Percentiles rank a stretch among this genome's conserved stretches.
Evolutionary conservation across 2,888 invertebrate species (phyloP).

Genomic region (Aethes cnicana): DNA sequence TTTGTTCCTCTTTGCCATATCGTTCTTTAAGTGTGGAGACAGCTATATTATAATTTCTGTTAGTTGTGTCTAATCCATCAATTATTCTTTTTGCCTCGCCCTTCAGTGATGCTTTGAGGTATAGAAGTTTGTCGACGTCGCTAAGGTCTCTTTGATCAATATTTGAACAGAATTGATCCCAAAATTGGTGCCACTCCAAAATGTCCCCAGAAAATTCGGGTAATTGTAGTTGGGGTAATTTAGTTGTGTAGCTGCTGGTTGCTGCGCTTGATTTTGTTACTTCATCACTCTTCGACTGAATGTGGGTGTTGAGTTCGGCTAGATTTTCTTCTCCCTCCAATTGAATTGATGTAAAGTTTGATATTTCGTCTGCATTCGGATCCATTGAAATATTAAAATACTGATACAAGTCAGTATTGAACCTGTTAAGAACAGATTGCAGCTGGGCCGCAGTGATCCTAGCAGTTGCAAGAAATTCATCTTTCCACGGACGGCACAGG

Average conservation of each 20-base stretch:
- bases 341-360: neutral
- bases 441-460: neutral
- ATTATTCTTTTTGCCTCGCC: neutral
- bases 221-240: neutral
- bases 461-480: neutral
- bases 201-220: neutral
- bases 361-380: neutral
- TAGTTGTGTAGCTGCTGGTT: neutral
- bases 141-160: neutral
- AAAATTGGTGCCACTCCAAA: slow-evolving; percentile 1
- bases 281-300: neutral
- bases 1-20: neutral
- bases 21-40: neutral
- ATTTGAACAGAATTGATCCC: slow-evolving; percentile 2
- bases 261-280: neutral
- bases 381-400: neutral
- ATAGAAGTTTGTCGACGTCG: slow-evolving; percentile 1
- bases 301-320: neutral
- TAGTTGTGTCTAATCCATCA: neutral
- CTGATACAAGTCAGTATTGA: neutral
- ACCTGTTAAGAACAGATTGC: neutral
- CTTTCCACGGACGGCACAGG: no score
- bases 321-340: neutral
- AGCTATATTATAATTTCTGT: slow-evolving; percentile 5
- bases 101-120: neutral